Percentiles rank a stretch among this genome's conserved stretches.
phyloP scores from a whole-genome alignment of 2,888 invertebrate species.

The Micropterix aruncella region DNA sequence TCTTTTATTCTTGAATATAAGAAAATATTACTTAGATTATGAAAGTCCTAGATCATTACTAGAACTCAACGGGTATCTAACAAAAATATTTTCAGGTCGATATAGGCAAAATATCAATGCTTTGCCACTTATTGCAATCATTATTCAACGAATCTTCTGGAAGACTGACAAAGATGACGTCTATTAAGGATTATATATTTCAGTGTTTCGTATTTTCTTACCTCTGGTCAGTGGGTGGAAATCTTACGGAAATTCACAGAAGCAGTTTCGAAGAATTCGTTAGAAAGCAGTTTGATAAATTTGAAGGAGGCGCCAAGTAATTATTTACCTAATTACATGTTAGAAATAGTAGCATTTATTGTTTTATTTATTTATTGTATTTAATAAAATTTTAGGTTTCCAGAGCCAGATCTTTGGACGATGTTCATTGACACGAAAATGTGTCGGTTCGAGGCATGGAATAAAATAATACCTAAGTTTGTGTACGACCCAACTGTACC shows the following conservation, averaged over 20 bases:
- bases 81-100: conserved; percentile 49
- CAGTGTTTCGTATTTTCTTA: conserved; percentile 73
- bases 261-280: conserved; percentile 56
- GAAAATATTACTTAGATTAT: too few relatives aligned
- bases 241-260: conserved; percentile 55
- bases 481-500: conserved; percentile 52
- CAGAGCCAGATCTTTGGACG: conserved; percentile 59
- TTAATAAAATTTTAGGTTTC: conserved; percentile 37
- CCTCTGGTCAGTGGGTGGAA: conserved; percentile 80
- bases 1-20: too few relatives aligned
- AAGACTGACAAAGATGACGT: conserved; percentile 43
- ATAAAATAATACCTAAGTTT: conserved; percentile 62
- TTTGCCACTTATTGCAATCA: conserved; percentile 60
- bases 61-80: too few relatives aligned
- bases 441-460: conserved; percentile 64
- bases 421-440: conserved; percentile 58
- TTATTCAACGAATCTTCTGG: conserved; percentile 49
- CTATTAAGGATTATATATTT: conserved; percentile 48
- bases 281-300: conserved; percentile 54
- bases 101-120: conserved; percentile 64
- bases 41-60: too few relatives aligned
- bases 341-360: conserved; percentile 3
- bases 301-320: conserved; percentile 21
- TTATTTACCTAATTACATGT: too few relatives aligned
- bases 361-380: conserved; percentile 1